phyloP scores from a whole-genome alignment of 92 coral and sea anemone genomes.

The Actinostola sp. region DNA sequence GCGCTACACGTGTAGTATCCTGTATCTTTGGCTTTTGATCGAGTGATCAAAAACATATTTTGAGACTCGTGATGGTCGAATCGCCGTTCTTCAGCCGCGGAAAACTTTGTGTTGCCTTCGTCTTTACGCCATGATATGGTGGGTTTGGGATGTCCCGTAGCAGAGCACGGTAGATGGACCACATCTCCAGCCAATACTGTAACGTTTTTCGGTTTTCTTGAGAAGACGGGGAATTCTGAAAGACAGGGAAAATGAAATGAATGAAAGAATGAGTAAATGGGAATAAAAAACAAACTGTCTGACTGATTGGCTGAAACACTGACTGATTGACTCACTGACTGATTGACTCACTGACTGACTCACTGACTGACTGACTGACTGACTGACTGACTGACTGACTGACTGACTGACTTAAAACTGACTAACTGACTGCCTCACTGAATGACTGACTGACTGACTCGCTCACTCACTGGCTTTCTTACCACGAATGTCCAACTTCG shows the following conservation, averaged over 20 bases:
- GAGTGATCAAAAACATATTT: conserved; percentile 49
- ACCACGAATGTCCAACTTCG: conserved; percentile 66
- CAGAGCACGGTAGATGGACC: conserved; percentile 58
- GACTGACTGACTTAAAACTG: too few relatives aligned
- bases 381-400: too few relatives aligned
- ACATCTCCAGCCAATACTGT: conserved; percentile 64
- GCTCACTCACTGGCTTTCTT: neutral
- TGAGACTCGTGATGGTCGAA: conserved; percentile 28
- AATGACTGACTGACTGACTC: too few relatives aligned
- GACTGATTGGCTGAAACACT: too few relatives aligned
- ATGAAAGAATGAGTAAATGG: too few relatives aligned
- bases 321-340: too few relatives aligned
- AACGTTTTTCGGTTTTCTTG: conserved; percentile 35
- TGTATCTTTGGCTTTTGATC: conserved; percentile 61
- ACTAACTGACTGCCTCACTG: too few relatives aligned
- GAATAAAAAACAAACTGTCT: too few relatives aligned
- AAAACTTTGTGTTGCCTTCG: conserved; percentile 59
- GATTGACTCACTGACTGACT: too few relatives aligned
- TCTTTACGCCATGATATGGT: conserved; percentile 69
- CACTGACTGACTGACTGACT: too few relatives aligned
- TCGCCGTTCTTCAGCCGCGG: conserved; percentile 70
- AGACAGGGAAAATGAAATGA: neutral
- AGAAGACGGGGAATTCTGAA: conserved; percentile 64
- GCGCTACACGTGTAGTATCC: conserved; percentile 81
- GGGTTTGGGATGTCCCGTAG: conserved; percentile 75